Conservation (phyloP, 2,113 vertebrate species). For the Megaceryle maxima region DNA sequence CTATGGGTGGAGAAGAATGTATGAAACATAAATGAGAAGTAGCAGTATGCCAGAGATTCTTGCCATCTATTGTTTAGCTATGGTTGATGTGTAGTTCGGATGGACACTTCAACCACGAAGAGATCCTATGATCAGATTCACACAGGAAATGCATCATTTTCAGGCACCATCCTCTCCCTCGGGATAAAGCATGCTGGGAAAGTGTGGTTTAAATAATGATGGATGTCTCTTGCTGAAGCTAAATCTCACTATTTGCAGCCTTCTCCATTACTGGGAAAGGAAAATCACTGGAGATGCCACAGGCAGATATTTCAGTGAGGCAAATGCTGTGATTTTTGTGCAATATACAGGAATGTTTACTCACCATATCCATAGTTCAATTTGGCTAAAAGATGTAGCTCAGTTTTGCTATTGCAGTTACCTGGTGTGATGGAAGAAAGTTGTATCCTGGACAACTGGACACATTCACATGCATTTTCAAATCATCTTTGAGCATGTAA, state of each 20-base stretch:
- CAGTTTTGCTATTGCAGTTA: background rate
- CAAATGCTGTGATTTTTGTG: background rate
- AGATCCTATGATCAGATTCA: conserved; percentile 2
- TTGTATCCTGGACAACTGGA: background rate
- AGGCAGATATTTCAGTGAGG: background rate
- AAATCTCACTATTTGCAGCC: background rate
- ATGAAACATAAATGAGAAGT: background rate
- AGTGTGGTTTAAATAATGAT: background rate
- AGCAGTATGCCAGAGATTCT: background rate
- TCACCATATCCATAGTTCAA: background rate
- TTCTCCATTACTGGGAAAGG: background rate
- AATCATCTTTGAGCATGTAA: background rate
- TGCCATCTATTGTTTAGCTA: background rate
- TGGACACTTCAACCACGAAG: background rate
- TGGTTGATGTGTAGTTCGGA: background rate
- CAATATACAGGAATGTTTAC: background rate
- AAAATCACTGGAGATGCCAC: background rate
- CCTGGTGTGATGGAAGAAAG: background rate
- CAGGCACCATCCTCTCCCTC: background rate
- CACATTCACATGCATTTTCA: background rate
- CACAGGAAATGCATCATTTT: conserved; percentile 44
- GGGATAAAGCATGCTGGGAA: background rate
- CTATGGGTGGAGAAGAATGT: background rate
- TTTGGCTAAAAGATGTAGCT: background rate
- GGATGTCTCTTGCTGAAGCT: background rate